Evolutionary conservation across 2,113 vertebrate genomes (phyloP).

Genomic region (Tetrax tetrax): DNA sequence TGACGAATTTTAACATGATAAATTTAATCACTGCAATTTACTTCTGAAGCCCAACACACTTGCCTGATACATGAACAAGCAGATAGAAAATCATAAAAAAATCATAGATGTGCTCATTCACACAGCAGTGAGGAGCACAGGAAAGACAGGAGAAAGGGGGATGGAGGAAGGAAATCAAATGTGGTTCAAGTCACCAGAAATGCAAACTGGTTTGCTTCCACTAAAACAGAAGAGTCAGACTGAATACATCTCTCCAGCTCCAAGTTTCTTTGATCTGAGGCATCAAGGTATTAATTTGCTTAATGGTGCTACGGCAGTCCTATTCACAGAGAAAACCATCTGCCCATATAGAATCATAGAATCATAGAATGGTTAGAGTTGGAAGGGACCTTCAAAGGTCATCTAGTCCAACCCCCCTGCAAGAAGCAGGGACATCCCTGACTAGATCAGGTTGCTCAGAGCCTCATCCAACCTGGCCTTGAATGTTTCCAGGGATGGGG

Average conservation of each 20-base stretch:
- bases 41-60: neutral
- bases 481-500: too few relatives aligned
- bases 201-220: neutral
- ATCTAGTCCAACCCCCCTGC: too few relatives aligned
- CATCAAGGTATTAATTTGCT: neutral
- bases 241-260: neutral
- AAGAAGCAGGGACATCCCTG: too few relatives aligned
- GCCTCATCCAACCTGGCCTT: too few relatives aligned
- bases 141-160: neutral
- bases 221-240: neutral
- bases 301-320: neutral
- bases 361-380: too few relatives aligned
- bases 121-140: neutral
- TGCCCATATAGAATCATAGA: too few relatives aligned
- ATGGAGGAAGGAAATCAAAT: neutral
- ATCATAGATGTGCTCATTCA: neutral
- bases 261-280: neutral
- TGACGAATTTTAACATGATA: neutral
- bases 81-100: neutral
- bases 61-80: neutral
- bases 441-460: too few relatives aligned
- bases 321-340: neutral
- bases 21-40: neutral
- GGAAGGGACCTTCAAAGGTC: too few relatives aligned
- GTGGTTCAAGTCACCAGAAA: neutral